Evolutionary conservation across 2,113 vertebrate species (phyloP), one percentile per base, ranked within the genome.

Genomic region (Petroica traversi): DNA sequence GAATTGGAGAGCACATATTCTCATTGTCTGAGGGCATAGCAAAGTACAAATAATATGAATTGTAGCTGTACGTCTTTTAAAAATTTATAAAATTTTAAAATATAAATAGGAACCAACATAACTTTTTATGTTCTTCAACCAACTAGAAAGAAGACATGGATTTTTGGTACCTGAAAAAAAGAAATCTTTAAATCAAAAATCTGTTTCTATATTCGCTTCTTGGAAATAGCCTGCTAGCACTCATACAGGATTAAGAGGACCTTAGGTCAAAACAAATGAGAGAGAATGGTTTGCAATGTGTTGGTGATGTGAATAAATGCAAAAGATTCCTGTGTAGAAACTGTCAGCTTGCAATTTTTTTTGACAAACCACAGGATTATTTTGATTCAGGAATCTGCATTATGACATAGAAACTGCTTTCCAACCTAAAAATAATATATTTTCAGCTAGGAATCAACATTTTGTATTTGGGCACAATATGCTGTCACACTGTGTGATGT

Each of bases 311-410:
- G 78, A 95, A 79, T 85, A 81, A 71, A 89, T 84, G 41, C 62
- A 87, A 79, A 93, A 73, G 54, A 82, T 85, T 89, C 55, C 49
- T 34, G 9, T 67, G 22, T 43, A 67, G 54, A 89, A 74, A 58
- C 33, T 73, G 78, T 72, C 73, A 93, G 58, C 34, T 95, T 87
- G 58, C 40, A 85, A 64, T 95, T 97, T 94, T 97, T 94, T 93
- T n/a, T 93, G 84, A 86, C 68, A 92, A 72, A 75, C 20, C 11
- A 34, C 63, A 66, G 48, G 49, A 64, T 74, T 48, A 88, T 84
- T 93, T 97, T 95, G 58, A 58, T 93, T 83, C n/a, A 72, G 69
- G 38, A 85, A 77, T 29, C 5, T 40, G 77, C 11, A 49, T 81
- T 90, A 62, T 77, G 38, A 75, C 54, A 68, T 3, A 48, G 55